These are phyloP conservation scores for Zoroaster sp. DNA, from an alignment of 53 echinoderm and acorn worm genomes.

Conservation along the genomic window DNA sequence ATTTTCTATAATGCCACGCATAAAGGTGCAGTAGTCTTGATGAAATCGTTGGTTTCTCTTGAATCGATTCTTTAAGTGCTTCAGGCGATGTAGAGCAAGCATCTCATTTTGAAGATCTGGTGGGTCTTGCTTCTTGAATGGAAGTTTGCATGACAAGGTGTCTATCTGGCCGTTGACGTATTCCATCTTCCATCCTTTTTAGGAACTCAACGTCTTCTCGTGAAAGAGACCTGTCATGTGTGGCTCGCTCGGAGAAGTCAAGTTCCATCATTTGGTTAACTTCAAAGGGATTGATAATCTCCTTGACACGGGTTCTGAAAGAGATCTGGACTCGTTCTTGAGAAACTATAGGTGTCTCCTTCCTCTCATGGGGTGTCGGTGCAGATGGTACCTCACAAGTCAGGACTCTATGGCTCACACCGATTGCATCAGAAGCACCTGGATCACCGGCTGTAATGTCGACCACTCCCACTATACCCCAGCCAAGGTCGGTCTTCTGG, in stretches of 20 bases:
- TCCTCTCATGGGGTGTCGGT: background rate
- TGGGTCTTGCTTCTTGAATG: too few species aligned
- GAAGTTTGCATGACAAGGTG: slow-evolving; percentile 39
- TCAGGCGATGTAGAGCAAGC: too few species aligned
- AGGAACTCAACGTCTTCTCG: slow-evolving; percentile 62
- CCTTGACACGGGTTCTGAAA: slow-evolving; percentile 45
- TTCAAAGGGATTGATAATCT: slow-evolving; percentile 50
- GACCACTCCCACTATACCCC: slow-evolving; percentile 62
- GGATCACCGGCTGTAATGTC: background rate
- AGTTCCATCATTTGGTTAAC: slow-evolving; percentile 34
- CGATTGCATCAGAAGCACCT: background rate
- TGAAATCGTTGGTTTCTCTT: too few species aligned
- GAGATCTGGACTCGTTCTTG: background rate
- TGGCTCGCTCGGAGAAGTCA: slow-evolving; percentile 25
- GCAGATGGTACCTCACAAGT: background rate
- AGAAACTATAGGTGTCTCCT: background rate
- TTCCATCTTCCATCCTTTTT: slow-evolving; percentile 32
- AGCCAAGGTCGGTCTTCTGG: slow-evolving; percentile 58
- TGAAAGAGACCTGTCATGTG: slow-evolving; percentile 22
- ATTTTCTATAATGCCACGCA: slow-evolving; percentile 3
- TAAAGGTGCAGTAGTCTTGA: too few species aligned
- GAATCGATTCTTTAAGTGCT: too few species aligned
- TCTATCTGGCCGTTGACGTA: background rate
- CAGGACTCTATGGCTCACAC: slow-evolving; percentile 3
- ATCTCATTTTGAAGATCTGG: too few species aligned